Conservation (phyloP, 2,888 invertebrate species). For the Suillia variegata region DNA sequence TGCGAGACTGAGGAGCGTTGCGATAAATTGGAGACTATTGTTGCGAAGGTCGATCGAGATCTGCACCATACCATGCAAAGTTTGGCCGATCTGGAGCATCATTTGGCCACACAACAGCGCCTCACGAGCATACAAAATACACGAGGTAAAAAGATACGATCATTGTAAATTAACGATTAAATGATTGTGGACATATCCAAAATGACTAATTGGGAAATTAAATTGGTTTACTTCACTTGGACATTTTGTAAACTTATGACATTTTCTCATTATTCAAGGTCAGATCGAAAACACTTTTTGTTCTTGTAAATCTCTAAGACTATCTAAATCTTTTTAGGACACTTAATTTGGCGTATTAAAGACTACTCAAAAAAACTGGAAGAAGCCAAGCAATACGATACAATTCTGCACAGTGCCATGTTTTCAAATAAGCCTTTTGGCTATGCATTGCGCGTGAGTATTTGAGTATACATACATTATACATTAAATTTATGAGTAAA, state of each 20-base stretch:
- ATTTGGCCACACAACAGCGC: slow-evolving; percentile 55
- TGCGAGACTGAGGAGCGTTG: slow-evolving; percentile 64
- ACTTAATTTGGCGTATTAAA: slow-evolving; percentile 74
- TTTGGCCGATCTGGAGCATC: slow-evolving; percentile 62
- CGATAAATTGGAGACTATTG: slow-evolving; percentile 62
- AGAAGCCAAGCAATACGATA: slow-evolving; percentile 70
- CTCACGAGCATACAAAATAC: slow-evolving; percentile 54
- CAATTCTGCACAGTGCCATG: slow-evolving; percentile 69
- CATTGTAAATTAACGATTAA: background rate
- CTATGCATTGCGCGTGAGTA: slow-evolving; percentile 73
- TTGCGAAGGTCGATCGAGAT: slow-evolving; percentile 56
- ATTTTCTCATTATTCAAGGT: no score
- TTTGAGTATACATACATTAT: no score
- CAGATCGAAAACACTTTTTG: no score
- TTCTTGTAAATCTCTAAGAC: no score
- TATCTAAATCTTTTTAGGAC: slow-evolving; percentile 62
- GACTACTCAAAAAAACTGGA: slow-evolving; percentile 70
- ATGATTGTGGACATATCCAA: background rate
- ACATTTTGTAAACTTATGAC: no score
- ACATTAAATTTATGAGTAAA: background rate
- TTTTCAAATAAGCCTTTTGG: slow-evolving; percentile 75
- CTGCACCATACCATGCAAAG: slow-evolving; percentile 62
- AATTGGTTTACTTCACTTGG: background rate
- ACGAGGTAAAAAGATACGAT: slow-evolving; percentile 53
- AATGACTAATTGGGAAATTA: background rate